Base-by-base conservation (phyloP, 2,113 vertebrate genomes). In the Uropsilus gracilis region DNA sequence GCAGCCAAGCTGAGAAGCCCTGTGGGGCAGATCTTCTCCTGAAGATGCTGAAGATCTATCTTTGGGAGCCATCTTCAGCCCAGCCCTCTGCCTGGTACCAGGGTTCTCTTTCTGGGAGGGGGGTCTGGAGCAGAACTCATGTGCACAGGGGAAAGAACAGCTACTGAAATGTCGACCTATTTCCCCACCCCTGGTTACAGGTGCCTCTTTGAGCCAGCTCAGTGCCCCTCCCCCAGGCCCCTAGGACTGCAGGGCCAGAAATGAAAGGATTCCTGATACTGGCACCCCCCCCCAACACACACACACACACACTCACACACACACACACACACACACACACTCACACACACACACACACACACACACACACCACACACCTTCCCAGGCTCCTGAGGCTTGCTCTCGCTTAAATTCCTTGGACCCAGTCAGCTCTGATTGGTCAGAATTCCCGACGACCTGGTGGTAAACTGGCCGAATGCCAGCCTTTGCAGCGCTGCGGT, bases 381-480 rank as follows among this genome's bases (percentile, higher is more conserved):
- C 24, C 17, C 28, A 8, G 42, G n/a, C 30, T 42, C 42, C 16
- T 50, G 34, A 61, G 28, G 26, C 28, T 61, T 61, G 57, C 37
- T 42, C 34, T 42, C 42, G n/a, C 20, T 68, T 37, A 48, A 24
- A 20, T 8, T 48, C 44, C 48, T 46, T 8, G 30, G 10, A 57
- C 48, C 2, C 13, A 78, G 28, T 53, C 10, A 20, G 30, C 66
- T 88, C 68, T 92, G 72, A 76, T 12, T 37, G 61, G 32, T 8
- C 0, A 2, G 30, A 59, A 22, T 22, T 63, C 20, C 55, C 12
- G 39, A 34, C 12, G 22, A 53, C 59, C 72, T 24, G 55, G 34
- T 53, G 73, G 73, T 83, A 66, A 93, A 78, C 44, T 66, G 57
- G 69, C 78, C 80, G 57, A 77, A 57, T 16, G 24, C 53, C 59